Base-by-base conservation (phyloP, 2,113 vertebrate genomes). In the Diglossa brunneiventris region DNA sequence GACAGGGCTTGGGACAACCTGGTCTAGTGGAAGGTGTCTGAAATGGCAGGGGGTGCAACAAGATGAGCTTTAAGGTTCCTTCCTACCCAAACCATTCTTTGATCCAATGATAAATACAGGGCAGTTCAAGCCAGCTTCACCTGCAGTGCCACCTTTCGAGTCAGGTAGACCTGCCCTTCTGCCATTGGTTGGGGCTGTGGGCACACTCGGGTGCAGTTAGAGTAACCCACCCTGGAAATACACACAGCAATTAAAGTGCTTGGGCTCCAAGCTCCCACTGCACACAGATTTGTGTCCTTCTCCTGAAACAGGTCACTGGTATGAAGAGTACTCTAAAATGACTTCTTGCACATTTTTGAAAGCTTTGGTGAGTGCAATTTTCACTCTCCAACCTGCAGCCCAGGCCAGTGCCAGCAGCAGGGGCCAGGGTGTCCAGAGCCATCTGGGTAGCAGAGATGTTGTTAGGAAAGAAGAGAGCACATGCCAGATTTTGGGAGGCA, bases 111-210 rank as follows among this genome's bases (percentile, higher is more conserved):
- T 20, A 61, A 75, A 68, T 1, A 55, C 39, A 17, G 56, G 9
- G 18, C 44, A 87, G 20, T 3, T n/a, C 50, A 76, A 69, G 73
- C 4, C 66, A 76, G 56, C 69, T 63, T 64, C 59, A 31, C 30
- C n/a, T 64, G 31, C 63, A 52, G 11, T 22, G 37, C 27, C 37
- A 52, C 27, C 52, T 68, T 18, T 4, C 35, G 37, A 26, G 3
- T 2, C 8, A 59, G 41, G 14, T 15, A 30, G 47, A 18, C 19
- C 35, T 50, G 35, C 35, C 56, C 15, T 55, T 66, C 55, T n/a
- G 46, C 24, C 37, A 2, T 2, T 31, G 22, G 59, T 0, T 8
- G 5, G 7, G 39, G 49, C 1, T 15, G 2, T 2, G 17, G 74
- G 50, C 49, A 33, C 53, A 61, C 31, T 27, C 67, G n/a, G 7